Evolutionary conservation across 2,113 vertebrate genomes (phyloP).

Genomic region (Muntiacus reevesi): DNA sequence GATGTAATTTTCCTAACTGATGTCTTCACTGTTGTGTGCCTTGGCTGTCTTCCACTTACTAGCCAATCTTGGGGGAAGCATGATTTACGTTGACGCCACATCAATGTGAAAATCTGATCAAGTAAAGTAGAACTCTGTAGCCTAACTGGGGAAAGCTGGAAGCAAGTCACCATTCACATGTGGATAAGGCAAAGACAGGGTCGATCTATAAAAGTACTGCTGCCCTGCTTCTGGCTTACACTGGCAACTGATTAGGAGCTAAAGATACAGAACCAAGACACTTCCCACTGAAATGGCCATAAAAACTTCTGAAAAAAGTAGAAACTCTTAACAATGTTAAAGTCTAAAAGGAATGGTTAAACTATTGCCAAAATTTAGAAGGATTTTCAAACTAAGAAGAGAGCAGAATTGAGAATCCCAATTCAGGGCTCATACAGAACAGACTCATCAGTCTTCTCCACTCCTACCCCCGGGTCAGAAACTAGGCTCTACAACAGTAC

Average conservation of each 20-base stretch:
- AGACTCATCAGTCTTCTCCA: neutral
- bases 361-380: neutral
- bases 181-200: neutral
- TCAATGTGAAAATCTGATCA: constrained; percentile 50
- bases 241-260: neutral
- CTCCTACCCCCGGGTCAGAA: neutral
- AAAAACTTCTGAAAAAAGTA: neutral
- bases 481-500: neutral
- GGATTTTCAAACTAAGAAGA: neutral
- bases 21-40: constrained; percentile 48
- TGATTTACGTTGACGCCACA: constrained; percentile 58
- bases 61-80: constrained; percentile 35
- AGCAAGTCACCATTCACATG: neutral
- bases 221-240: neutral
- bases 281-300: neutral
- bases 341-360: neutral
- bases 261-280: constrained; percentile 6
- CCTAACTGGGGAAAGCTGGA: neutral
- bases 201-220: neutral
- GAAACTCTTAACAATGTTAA: neutral
- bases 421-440: neutral
- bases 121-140: constrained; percentile 10
- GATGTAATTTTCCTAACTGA: constrained; percentile 66
- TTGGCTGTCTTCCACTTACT: constrained; percentile 64
- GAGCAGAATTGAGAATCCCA: neutral